Percentiles rank a stretch among this genome's conserved stretches.
Conservation (phyloP, 2,113 vertebrate genomes). For the Datnioides undecimradiatus region DNA sequence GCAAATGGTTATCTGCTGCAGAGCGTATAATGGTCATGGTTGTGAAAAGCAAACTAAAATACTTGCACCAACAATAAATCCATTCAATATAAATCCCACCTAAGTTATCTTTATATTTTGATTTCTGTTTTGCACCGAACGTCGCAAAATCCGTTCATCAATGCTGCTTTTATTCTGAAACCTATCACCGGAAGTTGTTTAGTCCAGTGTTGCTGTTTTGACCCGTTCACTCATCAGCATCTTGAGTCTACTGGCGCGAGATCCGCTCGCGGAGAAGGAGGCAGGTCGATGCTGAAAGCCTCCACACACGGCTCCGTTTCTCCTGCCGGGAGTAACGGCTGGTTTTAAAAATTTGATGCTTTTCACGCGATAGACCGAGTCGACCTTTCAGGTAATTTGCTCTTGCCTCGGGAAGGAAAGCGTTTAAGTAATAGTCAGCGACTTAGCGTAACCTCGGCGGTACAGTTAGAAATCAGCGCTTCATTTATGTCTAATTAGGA, state of each 20-base stretch:
- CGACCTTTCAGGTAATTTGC: slow-evolving; percentile 63
- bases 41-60: neutral
- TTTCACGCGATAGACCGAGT: neutral
- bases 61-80: neutral
- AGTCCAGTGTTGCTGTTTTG: neutral
- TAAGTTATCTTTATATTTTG: neutral
- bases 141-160: neutral
- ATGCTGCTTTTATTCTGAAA: slow-evolving; percentile 57
- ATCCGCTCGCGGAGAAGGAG: slow-evolving; percentile 41
- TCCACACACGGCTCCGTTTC: neutral
- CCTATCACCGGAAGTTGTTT: slow-evolving; percentile 13
- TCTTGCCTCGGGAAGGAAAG: slow-evolving; percentile 8
- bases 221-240: slow-evolving; percentile 45
- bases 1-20: neutral
- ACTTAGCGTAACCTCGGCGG: neutral
- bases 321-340: slow-evolving; percentile 2
- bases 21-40: neutral
- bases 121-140: neutral
- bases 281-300: slow-evolving; percentile 16
- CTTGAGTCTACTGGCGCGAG: slow-evolving; percentile 53
- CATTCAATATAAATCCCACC: neutral
- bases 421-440: neutral
- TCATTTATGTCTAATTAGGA: slow-evolving; percentile 54
- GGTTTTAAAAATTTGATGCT: slow-evolving; percentile 3
- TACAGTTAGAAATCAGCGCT: slow-evolving; percentile 37